A percentile compares a stretch with the other conserved stretches of the same genome.
Evolutionary conservation across 2,797 vertebrate genomes (phyloP).

Genomic region (Hippoglossus hippoglossus): DNA sequence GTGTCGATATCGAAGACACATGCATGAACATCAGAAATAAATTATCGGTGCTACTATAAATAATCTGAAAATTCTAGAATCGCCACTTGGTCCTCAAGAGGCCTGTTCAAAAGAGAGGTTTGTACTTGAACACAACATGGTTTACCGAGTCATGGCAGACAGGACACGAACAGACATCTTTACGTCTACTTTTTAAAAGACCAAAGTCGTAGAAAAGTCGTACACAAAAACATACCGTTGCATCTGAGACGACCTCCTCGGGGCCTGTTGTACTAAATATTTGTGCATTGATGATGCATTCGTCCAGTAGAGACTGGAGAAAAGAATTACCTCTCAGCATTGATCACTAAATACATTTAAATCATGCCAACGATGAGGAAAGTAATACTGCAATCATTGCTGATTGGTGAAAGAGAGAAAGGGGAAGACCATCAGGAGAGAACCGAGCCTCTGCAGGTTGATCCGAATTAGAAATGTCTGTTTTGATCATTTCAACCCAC

Average conservation of each 20-base stretch:
- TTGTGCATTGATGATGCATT: constrained; percentile 75
- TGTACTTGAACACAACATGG: constrained; percentile 30
- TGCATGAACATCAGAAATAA: constrained; percentile 57
- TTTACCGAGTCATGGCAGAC: constrained; percentile 18
- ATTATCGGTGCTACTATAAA: constrained; percentile 66
- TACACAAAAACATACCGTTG: constrained; percentile 30
- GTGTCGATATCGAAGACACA: constrained; percentile 59
- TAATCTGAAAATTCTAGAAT: constrained; percentile 58
- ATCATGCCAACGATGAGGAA: constrained; percentile 67
- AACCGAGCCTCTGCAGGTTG: constrained; percentile 26
- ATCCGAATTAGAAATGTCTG: constrained; percentile 42
- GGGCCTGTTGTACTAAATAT: constrained; percentile 56
- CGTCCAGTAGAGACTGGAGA: constrained; percentile 54
- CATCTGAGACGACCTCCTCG: constrained; percentile 23
- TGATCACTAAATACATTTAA: constrained; percentile 74
- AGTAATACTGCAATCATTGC: constrained; percentile 62
- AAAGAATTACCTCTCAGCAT: constrained; percentile 49
- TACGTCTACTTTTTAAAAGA: constrained; percentile 42
- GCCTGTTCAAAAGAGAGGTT: constrained; percentile 29
- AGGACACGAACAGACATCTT: constrained; percentile 39
- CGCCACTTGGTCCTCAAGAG: constrained; percentile 37
- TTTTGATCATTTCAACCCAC: constrained; percentile 56
- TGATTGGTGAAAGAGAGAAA: constrained; percentile 52
- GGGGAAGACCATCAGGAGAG: constrained; percentile 51
- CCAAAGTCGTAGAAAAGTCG: constrained; percentile 35